Base-by-base conservation (phyloP, 2,797 vertebrate species). In the Periophthalmus magnuspinnatus region DNA sequence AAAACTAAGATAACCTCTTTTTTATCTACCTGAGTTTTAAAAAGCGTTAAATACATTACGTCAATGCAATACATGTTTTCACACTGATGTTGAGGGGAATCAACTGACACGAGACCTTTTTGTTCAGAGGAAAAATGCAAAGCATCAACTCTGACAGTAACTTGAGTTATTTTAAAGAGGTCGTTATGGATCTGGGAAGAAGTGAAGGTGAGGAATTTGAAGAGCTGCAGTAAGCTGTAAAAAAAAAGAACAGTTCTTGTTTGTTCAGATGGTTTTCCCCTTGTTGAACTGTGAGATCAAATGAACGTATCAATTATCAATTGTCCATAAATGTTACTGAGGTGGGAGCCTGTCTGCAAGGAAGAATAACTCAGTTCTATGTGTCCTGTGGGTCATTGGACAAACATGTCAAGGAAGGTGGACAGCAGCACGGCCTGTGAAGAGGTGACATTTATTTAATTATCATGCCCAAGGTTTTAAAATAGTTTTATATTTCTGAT, bases 211-310 rank as follows among this genome's bases (percentile, higher is more conserved):
- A 84, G 81, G 81, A 90, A 91, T 91, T 85, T 82, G 79, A 87
- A 90, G 90, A 85, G 84, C 87, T 81, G 89, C 87, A 84, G 90
- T 92, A 90, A 91, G 90, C 5, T 5, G 24, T 14, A 57, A 32
- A 32, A 21, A 57, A 57, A 57, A 84, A 84, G 89, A 89, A 87
- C 86, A 80, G 56, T 78, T 80, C 79, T 34, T 93, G 91, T 94
- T 94, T 93, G 86, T 89, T 92, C 93, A 94, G 93, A 92, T 94
- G 93, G 90, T 88, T 93, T 92, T 88, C 81, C 88, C 91, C 79
- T 72, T 19, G 77, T 80, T 72, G 74, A 81, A 79, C 84, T 81
- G 85, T 45, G 88, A 91, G 90, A 92, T 91, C 90, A 92, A 92
- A 92, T 89, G 84, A 84, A 79, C 87, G 88, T 90, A 90, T 92